Base-by-base conservation (phyloP, 2,888 invertebrate genomes). In the Coenonympha glycerion region DNA sequence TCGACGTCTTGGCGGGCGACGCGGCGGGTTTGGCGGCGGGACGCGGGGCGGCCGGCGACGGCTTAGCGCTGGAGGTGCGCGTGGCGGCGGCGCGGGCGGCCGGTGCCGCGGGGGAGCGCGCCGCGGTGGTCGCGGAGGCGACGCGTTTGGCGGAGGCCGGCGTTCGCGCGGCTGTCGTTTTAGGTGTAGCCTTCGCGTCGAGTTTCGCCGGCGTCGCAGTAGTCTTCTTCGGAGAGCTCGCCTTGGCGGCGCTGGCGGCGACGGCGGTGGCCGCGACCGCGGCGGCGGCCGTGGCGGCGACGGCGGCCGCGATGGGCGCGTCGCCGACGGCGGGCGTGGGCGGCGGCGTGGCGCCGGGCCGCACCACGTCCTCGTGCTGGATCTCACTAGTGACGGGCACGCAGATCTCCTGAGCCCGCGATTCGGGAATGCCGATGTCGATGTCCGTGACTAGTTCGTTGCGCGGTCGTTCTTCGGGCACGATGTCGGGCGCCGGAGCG, bases 401-500 rank as follows among this genome's bases (percentile, higher is more conserved):
- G 78, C 70, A 89, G 58, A 78, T 89, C 79, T 86, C 83, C 53
- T 84, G 84, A 45, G 85, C 85, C 36, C 76, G 74, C 21, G 77
- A 81, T 58, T 84, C 85, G 15, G 81, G 71, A 39, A 79, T 75
- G 53, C 77, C 81, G 36, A 79, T 77, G 56, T 84, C 84, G 49
- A 83, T 71, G 55, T 84, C 84, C 31, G 84, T 83, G 58, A 83
- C 76, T 59, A 80, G 75, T 47, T 79, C 83, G 47, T 68, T 60
- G 50, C 71, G 75, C 48, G 53, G 55, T 21, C 67, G 69, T 56
- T 72, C 69, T 16, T 77, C 79, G 15, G 82, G 76, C 30, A 82
- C 73, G 8, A 84, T 68, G 57, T 85, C 84, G 47, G 86, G 84
- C 9, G 83, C 69, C 49, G 85, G 82, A 6, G 79, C 69, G 56